Evolutionary conservation across 2,113 vertebrate genomes (phyloP).

Genomic region (Nibea coibor): DNA sequence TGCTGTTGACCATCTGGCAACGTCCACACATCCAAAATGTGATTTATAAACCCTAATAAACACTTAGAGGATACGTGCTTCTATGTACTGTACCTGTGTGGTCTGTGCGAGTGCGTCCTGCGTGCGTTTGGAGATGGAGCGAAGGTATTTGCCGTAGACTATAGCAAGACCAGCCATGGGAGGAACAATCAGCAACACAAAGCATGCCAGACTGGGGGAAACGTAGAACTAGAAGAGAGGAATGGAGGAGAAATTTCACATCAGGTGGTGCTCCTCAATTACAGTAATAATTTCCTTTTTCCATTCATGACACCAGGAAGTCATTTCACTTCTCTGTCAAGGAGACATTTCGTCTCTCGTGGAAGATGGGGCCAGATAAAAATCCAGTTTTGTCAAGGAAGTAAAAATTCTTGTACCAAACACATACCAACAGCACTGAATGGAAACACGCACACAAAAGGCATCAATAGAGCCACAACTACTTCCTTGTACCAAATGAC

Average conservation of each 20-base stretch:
- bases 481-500: slow-evolving; percentile 23
- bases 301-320: neutral
- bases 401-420: neutral
- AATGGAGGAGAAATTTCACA: neutral
- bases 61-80: neutral
- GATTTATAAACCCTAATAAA: neutral
- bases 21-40: neutral
- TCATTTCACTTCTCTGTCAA: slow-evolving; percentile 13
- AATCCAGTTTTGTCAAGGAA: neutral
- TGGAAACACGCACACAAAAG: neutral
- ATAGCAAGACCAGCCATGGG: slow-evolving; percentile 89
- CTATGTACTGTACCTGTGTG: slow-evolving; percentile 86
- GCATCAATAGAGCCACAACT: neutral
- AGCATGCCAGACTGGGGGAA: slow-evolving; percentile 91
- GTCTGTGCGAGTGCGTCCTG: slow-evolving; percentile 95
- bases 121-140: slow-evolving; percentile 90
- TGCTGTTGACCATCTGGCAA: neutral
- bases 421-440: neutral
- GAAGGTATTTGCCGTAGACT: slow-evolving; percentile 91
- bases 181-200: slow-evolving; percentile 93
- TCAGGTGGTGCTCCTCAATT: neutral
- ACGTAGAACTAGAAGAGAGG: slow-evolving; percentile 89
- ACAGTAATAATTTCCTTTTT: slow-evolving; percentile 6
- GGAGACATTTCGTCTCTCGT: neutral
- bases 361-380: neutral